Percentiles rank a stretch among this genome's conserved stretches.
Conservation (phyloP, 2,888 invertebrate species). For the Megaustenia siamemsis region DNA sequence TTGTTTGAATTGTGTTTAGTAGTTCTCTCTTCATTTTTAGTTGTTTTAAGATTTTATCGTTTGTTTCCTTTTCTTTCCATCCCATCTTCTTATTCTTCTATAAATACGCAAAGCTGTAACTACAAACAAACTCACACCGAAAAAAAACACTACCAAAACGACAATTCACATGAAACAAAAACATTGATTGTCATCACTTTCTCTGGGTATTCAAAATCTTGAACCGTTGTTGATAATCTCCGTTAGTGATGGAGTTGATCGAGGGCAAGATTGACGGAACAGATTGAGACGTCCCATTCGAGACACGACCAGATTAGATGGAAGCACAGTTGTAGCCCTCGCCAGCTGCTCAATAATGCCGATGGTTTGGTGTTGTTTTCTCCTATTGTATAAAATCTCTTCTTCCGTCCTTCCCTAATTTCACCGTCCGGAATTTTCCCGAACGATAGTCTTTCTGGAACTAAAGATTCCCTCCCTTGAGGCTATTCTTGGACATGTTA, state of each 20-base stretch:
- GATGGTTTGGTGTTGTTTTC: not conserved
- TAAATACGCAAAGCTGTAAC: too few relatives aligned
- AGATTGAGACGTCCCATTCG: not conserved
- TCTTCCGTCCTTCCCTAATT: not conserved
- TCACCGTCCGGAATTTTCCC: not conserved
- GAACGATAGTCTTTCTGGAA: not conserved
- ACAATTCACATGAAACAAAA: too few relatives aligned
- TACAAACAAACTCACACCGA: too few relatives aligned
- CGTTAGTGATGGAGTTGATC: not conserved
- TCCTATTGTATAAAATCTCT: not conserved
- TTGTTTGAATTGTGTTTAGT: too few relatives aligned
- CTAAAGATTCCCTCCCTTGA: too few relatives aligned
- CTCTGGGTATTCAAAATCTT: not conserved
- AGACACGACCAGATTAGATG: not conserved
- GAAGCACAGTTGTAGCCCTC: not conserved
- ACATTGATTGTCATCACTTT: not conserved
- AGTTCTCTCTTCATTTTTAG: too few relatives aligned
- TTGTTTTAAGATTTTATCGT: too few relatives aligned
- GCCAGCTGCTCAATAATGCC: not conserved
- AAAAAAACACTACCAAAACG: too few relatives aligned
- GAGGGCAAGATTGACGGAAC: not conserved
- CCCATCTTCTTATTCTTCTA: too few relatives aligned
- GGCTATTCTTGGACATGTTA: too few relatives aligned
- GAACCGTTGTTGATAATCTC: not conserved
- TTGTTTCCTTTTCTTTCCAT: too few relatives aligned